Evolutionary conservation across 1,140 invertebrate species (phyloP).

Genomic region (Eupeodes corollae): DNA sequence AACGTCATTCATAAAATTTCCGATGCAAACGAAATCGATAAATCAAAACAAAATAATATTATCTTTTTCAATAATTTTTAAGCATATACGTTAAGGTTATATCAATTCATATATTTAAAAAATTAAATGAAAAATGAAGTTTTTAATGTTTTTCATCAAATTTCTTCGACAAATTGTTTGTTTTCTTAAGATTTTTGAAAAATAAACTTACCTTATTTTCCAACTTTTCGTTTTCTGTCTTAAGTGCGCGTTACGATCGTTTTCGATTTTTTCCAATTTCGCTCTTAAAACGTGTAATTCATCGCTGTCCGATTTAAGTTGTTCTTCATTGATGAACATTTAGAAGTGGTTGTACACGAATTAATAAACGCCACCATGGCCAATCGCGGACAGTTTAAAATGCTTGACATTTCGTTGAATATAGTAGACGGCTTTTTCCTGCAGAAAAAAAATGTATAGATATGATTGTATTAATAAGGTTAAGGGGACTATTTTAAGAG

Average conservation of each 20-base stretch:
- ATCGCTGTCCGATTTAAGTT: constrained; percentile 66
- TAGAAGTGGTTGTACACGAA: constrained; percentile 78
- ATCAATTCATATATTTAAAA: no score
- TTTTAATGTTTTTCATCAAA: no score
- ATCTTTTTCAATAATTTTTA: no score
- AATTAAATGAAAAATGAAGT: no score
- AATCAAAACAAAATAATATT: no score
- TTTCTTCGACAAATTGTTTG: no score
- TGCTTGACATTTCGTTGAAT: constrained; percentile 86
- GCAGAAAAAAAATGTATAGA: no score
- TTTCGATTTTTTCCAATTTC: constrained; percentile 77
- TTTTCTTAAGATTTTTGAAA: neutral
- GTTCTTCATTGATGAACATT: constrained; percentile 89
- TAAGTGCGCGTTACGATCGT: constrained; percentile 71
- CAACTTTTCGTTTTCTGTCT: constrained; percentile 77
- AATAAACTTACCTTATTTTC: constrained; percentile 70
- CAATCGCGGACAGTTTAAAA: constrained; percentile 82
- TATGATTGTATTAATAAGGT: no score
- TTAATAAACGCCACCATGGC: constrained; percentile 89
- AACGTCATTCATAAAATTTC: no score
- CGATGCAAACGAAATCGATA: no score
- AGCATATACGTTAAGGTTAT: no score
- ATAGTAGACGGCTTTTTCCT: constrained; percentile 82
- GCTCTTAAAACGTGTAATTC: constrained; percentile 67
- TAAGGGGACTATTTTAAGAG: no score